A percentile compares a stretch with the other conserved stretches of the same genome.
Conservation (phyloP, 2,888 invertebrate genomes). For the Biston stratarius region DNA sequence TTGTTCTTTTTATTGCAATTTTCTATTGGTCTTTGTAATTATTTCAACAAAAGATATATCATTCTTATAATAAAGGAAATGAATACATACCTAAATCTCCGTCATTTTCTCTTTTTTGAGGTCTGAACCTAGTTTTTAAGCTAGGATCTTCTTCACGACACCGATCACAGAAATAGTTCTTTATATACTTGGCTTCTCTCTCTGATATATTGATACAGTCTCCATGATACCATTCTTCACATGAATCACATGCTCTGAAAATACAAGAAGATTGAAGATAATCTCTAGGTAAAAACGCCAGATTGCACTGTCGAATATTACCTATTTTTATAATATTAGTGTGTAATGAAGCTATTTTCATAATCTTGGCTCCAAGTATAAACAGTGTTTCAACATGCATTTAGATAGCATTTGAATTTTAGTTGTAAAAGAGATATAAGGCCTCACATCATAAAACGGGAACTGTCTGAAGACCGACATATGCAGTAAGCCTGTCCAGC, state of each 20-base stretch:
- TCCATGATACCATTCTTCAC: conserved; percentile 99
- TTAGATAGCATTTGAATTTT: no score
- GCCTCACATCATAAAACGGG: conserved; percentile 97
- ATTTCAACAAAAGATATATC: neutral
- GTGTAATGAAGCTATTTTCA: no score
- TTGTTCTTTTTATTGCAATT: neutral
- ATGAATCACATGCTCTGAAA: conserved; percentile 96
- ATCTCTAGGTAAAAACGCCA: neutral
- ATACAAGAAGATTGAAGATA: neutral
- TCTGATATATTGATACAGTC: conserved; percentile 98
- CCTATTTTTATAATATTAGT: no score
- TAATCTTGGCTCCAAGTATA: no score
- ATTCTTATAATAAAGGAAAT: neutral
- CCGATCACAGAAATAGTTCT: conserved; percentile 96
- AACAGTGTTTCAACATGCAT: no score
- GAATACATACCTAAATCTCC: conserved; percentile 65
- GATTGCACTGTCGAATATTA: no score
- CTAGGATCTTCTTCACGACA: conserved; percentile 94
- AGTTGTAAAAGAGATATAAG: neutral
- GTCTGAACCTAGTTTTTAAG: conserved; percentile 87
- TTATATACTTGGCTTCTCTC: conserved; percentile 96
- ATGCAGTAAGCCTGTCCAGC: conserved; percentile 98
- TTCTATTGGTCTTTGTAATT: neutral
- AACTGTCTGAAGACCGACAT: conserved; percentile 96
- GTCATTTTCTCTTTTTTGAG: conserved; percentile 82